A percentile compares a stretch with the other conserved stretches of the same genome.
These are phyloP conservation scores for Rhamphomyia laevipes DNA, from an alignment of 2,888 invertebrate genomes.

Conservation along the genomic window DNA sequence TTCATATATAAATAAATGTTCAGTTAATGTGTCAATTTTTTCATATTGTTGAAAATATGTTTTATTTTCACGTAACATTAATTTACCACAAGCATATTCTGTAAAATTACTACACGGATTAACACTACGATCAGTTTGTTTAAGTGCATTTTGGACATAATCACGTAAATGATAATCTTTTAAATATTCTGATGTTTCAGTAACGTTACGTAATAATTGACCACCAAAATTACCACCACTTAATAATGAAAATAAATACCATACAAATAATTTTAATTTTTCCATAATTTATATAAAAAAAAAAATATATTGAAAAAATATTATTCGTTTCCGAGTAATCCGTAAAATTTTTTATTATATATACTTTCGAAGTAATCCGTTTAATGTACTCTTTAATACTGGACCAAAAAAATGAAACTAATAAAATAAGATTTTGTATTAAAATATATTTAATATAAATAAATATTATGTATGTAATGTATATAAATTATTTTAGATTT, in stretches of 20 bases:
- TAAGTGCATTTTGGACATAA: not conserved
- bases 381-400: no score
- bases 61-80: not conserved
- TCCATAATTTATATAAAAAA: not conserved
- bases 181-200: not conserved
- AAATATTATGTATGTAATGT: no score
- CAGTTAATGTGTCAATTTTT: not conserved
- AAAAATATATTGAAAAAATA: no score
- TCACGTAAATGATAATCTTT: not conserved
- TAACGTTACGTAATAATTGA: slow-evolving; percentile 1
- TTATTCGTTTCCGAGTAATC: no score
- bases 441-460: no score
- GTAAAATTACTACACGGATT: slow-evolving; percentile 1
- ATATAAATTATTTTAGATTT: no score
- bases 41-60: not conserved
- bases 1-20: slow-evolving; percentile 1
- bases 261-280: slow-evolving; percentile 1
- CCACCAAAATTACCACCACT: slow-evolving; percentile 2
- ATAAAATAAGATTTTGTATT: no score
- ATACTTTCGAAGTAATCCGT: no score
- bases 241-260: slow-evolving; percentile 1
- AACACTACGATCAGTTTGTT: not conserved
- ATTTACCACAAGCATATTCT: slow-evolving; percentile 1
- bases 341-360: no score
- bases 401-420: no score